Evolutionary conservation across 2,113 vertebrate genomes (phyloP).

Genomic region (Callocephalon fimbriatum): DNA sequence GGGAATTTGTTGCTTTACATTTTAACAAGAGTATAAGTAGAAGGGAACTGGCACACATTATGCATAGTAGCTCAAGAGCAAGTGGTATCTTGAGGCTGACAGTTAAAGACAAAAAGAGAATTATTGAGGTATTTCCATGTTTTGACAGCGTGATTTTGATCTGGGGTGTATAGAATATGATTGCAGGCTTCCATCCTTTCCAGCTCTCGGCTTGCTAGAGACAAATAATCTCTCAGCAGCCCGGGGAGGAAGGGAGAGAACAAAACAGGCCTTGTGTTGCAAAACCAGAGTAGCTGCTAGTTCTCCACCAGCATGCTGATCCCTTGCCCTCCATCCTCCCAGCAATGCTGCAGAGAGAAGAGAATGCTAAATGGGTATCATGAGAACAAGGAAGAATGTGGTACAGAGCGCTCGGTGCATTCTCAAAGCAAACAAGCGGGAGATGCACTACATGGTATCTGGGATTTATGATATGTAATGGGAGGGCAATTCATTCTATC

Average conservation of each 20-base stretch:
- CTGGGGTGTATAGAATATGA: neutral
- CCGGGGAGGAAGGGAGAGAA: neutral
- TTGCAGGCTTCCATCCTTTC: neutral
- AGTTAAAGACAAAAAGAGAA: slow-evolving; percentile 1
- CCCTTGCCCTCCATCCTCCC: neutral
- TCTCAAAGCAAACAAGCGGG: neutral
- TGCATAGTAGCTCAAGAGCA: neutral
- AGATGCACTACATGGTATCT: neutral
- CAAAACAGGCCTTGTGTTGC: neutral
- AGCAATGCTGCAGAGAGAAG: neutral
- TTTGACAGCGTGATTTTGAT: neutral
- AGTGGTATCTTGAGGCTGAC: neutral
- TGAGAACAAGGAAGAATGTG: neutral
- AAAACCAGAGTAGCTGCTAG: neutral
- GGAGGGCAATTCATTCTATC: neutral
- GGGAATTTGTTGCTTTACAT: neutral
- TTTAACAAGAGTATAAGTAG: neutral
- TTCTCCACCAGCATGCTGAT: neutral
- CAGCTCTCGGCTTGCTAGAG: neutral
- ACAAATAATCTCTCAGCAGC: neutral
- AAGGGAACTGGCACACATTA: neutral
- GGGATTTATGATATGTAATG: neutral
- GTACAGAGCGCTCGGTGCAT: fast-evolving
- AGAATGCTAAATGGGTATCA: neutral
- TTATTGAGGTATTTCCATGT: slow-evolving; percentile 13